Percentiles rank a stretch among this genome's conserved stretches.
Conservation (phyloP, 2,113 vertebrate genomes). For the Otus sunia region DNA sequence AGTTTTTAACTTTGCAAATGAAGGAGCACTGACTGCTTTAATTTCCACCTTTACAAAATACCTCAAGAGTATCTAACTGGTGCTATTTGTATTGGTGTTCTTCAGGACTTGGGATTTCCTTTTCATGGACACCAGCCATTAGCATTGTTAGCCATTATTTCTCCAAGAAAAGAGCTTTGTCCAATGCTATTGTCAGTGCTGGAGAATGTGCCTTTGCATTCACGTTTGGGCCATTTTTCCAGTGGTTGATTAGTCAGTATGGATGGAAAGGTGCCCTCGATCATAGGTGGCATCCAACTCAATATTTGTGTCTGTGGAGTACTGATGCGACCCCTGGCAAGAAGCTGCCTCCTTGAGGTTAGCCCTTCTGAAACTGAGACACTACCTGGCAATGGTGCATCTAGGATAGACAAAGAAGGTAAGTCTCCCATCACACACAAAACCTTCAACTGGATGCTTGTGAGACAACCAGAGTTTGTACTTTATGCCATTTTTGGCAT, state of each 20-base stretch:
- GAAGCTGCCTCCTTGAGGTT: neutral
- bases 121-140: constrained; percentile 75
- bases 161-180: constrained; percentile 72
- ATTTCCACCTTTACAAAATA: neutral
- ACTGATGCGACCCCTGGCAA: constrained; percentile 35
- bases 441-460: constrained; percentile 45
- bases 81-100: neutral
- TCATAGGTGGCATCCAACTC: constrained; percentile 57
- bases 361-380: neutral
- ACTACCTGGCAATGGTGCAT: neutral
- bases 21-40: neutral
- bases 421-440: neutral
- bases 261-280: constrained; percentile 56
- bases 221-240: constrained; percentile 45
- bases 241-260: constrained; percentile 50
- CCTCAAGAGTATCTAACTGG: neutral
- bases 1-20: neutral
- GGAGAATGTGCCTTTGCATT: constrained; percentile 77
- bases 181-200: constrained; percentile 74
- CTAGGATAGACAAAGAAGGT: neutral
- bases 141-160: constrained; percentile 82
- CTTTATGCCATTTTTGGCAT: constrained; percentile 77
- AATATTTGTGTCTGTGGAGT: constrained; percentile 55
- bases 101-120: constrained; percentile 74
- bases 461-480: constrained; percentile 39